phyloP scores from a whole-genome alignment of 2,888 invertebrate species.

The Clanis bilineata region DNA sequence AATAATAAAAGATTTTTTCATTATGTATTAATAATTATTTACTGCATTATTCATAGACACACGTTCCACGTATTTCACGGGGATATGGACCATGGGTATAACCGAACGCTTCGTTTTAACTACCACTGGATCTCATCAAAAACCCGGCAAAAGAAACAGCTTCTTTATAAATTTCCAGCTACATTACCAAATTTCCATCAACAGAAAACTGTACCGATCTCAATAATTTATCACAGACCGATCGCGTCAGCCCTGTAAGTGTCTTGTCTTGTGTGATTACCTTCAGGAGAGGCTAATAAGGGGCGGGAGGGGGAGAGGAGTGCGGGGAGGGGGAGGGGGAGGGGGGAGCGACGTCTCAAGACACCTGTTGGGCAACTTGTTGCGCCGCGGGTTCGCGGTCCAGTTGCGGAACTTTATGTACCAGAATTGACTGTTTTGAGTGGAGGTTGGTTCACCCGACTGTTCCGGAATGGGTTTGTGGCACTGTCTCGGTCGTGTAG shows the following conservation, averaged over 20 bases:
- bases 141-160: too few species aligned
- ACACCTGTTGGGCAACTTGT: conserved; percentile 34
- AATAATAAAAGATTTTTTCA: too few species aligned
- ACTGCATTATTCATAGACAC: too few species aligned
- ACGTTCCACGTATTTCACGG: too few species aligned
- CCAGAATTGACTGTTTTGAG: background rate
- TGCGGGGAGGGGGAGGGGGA: conserved; percentile 18
- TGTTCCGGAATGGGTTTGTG: too few species aligned
- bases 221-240: conserved; percentile 4
- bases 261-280: conserved; percentile 61
- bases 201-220: background rate
- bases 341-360: conserved; percentile 13
- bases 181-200: background rate
- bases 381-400: conserved; percentile 18
- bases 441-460: background rate
- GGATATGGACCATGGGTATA: too few species aligned
- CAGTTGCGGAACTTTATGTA: background rate
- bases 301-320: conserved; percentile 25
- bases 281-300: conserved; percentile 41
- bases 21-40: too few species aligned
- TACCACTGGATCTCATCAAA: too few species aligned
- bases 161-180: background rate
- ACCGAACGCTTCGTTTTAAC: too few species aligned
- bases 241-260: conserved; percentile 23
- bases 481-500: too few species aligned